phyloP scores from a whole-genome alignment of 2,113 vertebrate species.

The Actenoides lindsayi region DNA sequence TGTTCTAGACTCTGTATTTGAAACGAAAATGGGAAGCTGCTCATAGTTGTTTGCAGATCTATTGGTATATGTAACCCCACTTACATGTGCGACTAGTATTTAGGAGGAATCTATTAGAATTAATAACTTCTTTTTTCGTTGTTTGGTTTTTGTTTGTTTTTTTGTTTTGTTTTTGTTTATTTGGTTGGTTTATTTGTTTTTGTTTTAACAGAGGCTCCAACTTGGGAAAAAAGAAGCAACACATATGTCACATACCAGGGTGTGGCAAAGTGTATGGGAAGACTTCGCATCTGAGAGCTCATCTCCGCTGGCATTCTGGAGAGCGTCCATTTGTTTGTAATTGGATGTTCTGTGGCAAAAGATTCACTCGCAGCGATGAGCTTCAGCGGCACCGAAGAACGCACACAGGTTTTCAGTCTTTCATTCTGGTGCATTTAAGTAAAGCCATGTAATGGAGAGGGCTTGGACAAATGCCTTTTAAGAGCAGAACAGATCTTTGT shows the following conservation, averaged over 20 bases:
- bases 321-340: conserved; percentile 97
- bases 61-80: background rate
- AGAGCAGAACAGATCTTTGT: background rate
- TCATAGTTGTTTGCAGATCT: background rate
- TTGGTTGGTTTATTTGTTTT: background rate
- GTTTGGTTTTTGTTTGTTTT: background rate
- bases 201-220: conserved; percentile 84
- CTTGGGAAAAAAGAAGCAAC: conserved; percentile 97
- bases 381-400: conserved; percentile 97
- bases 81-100: background rate
- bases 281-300: conserved; percentile 97
- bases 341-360: conserved; percentile 99
- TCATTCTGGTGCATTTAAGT: conserved; percentile 37
- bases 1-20: background rate
- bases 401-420: conserved; percentile 89
- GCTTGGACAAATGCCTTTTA: background rate
- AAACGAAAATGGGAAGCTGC: background rate
- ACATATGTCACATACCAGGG: conserved; percentile 97
- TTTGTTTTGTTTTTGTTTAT: background rate
- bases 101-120: background rate
- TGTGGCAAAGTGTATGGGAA: conserved; percentile 99
- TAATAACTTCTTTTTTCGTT: background rate
- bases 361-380: conserved; percentile 98
- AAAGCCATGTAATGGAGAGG: background rate
- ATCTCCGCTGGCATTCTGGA: conserved; percentile 98